phyloP scores from a whole-genome alignment of 2,113 vertebrate species.

The Corythornis vintsioides region DNA sequence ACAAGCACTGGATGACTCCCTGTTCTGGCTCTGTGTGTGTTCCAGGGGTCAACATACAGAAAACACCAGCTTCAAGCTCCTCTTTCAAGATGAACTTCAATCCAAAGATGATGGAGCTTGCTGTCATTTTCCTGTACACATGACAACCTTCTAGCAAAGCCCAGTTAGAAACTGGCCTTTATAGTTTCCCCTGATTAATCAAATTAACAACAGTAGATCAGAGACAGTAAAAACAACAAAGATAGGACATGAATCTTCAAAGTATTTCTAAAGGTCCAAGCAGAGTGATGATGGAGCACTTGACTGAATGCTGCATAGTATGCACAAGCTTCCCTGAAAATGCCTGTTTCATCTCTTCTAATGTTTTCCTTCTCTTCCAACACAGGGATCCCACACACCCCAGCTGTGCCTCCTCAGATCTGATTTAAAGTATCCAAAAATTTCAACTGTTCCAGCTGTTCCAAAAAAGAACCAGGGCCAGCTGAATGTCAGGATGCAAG shows the following conservation, averaged over 20 bases:
- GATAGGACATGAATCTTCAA: not conserved
- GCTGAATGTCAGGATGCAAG: conserved; percentile 84
- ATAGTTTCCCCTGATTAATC: not conserved
- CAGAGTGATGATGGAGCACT: not conserved
- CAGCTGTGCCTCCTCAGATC: conserved; percentile 73
- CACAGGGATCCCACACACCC: conserved; percentile 48
- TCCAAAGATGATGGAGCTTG: not conserved
- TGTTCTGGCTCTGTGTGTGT: not conserved
- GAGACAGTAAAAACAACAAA: not conserved
- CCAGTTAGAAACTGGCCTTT: not conserved
- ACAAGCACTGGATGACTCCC: not conserved
- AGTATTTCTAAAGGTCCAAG: not conserved
- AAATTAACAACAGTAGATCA: not conserved
- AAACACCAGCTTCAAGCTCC: not conserved
- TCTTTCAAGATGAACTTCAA: not conserved
- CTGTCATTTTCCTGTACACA: not conserved
- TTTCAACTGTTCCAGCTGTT: conserved; percentile 58
- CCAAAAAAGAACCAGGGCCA: conserved; percentile 58
- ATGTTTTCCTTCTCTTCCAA: conserved; percentile 51
- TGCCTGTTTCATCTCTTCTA: not conserved
- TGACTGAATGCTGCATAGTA: not conserved
- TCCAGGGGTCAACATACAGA: not conserved
- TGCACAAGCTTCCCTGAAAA: not conserved
- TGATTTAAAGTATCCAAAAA: conserved; percentile 49
- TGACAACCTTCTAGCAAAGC: not conserved